Evolutionary conservation across 2,888 invertebrate species (phyloP).

Genomic region (Mesorhabditis spiculigera): DNA sequence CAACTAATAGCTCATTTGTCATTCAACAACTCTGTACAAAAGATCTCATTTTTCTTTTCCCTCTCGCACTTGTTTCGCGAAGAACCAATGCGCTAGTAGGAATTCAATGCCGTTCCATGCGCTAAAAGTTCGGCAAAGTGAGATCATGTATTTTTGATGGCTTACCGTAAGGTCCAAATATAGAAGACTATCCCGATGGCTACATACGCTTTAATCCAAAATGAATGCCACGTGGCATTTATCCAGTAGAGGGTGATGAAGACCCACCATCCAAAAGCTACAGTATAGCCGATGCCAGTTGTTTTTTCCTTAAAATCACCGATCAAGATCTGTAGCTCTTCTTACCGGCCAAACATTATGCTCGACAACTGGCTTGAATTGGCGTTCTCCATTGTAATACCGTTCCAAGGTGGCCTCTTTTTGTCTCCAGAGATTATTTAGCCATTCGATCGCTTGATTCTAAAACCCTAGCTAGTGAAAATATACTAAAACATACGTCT

Average conservation of each 20-base stretch:
- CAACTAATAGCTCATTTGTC: no score
- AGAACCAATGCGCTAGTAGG: no score
- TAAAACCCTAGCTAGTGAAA: conserved; percentile 41
- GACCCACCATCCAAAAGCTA: conserved; percentile 42
- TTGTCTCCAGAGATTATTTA: conserved; percentile 58
- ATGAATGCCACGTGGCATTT: conserved; percentile 21
- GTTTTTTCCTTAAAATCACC: conserved; percentile 22
- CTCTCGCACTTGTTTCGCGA: no score
- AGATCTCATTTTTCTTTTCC: no score
- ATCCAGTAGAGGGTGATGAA: conserved; percentile 48
- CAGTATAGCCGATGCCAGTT: conserved; percentile 28
- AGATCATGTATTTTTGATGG: not conserved
- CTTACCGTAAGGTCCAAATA: not conserved
- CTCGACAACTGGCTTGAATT: conserved; percentile 27
- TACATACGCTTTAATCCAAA: not conserved
- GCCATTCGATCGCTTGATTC: conserved; percentile 56
- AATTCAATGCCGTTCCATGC: no score
- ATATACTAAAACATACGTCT: conserved; percentile 1
- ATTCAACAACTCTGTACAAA: no score
- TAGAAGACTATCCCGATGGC: not conserved
- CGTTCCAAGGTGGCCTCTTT: conserved; percentile 59
- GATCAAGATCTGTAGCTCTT: not conserved
- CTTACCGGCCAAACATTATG: conserved; percentile 32
- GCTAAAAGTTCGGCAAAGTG: no score
- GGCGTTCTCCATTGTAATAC: conserved; percentile 16